These are phyloP conservation scores for Masnerella sp. DNA, from an alignment of 2,888 invertebrate species.

Conservation along the genomic window DNA sequence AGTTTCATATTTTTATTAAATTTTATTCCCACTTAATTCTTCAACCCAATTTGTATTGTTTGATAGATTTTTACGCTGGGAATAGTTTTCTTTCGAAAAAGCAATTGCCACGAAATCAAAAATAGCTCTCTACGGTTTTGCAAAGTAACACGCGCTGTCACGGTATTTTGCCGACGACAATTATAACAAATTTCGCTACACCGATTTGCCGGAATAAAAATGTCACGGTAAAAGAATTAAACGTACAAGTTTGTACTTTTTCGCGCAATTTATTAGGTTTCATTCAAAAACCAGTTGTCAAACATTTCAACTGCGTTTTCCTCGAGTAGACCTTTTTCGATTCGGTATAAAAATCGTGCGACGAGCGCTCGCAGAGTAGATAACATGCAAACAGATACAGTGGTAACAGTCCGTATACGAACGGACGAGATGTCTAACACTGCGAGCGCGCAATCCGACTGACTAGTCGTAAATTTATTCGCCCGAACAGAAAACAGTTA, in stretches of 20 bases:
- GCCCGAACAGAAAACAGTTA: conserved; percentile 73
- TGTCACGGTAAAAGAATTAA: conserved; percentile 10
- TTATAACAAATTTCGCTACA: background rate
- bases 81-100: too few relatives aligned
- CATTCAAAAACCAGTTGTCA: conserved; percentile 48
- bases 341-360: conserved; percentile 63
- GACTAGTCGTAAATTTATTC: conserved; percentile 73
- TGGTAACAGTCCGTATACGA: conserved; percentile 72
- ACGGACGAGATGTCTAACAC: conserved; percentile 67
- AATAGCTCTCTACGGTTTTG: too few relatives aligned
- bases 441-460: conserved; percentile 58
- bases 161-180: too few relatives aligned
- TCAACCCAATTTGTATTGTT: too few relatives aligned
- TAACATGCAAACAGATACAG: conserved; percentile 64
- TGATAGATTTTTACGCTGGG: too few relatives aligned
- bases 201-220: background rate
- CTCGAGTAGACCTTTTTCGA: conserved; percentile 50
- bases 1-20: too few relatives aligned
- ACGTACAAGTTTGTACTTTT: conserved; percentile 12
- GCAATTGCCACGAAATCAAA: too few relatives aligned
- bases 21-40: too few relatives aligned
- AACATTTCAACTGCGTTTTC: conserved; percentile 46
- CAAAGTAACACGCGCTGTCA: too few relatives aligned
- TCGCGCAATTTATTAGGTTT: conserved; percentile 41
- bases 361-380: conserved; percentile 60